Evolutionary conservation across 2,113 vertebrate species (phyloP).

Genomic region (Ursus arctos): DNA sequence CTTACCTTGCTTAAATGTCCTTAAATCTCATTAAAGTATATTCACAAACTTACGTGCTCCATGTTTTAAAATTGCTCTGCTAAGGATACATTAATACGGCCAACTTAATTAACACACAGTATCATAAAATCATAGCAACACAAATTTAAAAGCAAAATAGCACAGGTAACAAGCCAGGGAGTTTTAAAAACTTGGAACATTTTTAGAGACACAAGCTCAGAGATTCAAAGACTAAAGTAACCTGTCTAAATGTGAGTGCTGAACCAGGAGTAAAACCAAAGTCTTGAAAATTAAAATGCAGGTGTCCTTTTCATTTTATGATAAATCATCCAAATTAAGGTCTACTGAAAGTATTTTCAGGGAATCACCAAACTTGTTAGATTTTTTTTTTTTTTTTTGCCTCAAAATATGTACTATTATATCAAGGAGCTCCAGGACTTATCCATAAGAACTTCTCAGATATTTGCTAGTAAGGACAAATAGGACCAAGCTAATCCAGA

Average conservation of each 20-base stretch:
- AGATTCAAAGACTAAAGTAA: slow-evolving; percentile 12
- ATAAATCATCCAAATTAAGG: neutral
- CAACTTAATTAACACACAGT: slow-evolving; percentile 59
- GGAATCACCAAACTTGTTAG: neutral
- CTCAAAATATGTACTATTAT: neutral
- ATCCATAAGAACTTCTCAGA: neutral
- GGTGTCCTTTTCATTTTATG: neutral
- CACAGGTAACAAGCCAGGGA: neutral
- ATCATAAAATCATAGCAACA: slow-evolving; percentile 35
- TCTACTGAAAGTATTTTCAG: neutral
- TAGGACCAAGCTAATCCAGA: neutral
- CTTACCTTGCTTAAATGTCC: slow-evolving; percentile 73
- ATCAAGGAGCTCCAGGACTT: neutral
- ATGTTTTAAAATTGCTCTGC: slow-evolving; percentile 37
- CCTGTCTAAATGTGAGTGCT: neutral
- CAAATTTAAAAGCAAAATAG: slow-evolving; percentile 41
- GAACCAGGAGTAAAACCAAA: neutral
- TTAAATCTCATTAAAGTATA: slow-evolving; percentile 72
- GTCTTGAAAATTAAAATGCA: neutral
- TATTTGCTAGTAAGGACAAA: neutral
- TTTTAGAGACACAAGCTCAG: neutral
- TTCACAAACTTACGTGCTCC: slow-evolving; percentile 39
- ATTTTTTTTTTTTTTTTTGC: neutral
- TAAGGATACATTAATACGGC: slow-evolving; percentile 52
- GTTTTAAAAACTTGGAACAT: neutral